Evolutionary conservation across 1,140 invertebrate species (phyloP).

Genomic region (Stegodyphus mimosarum): DNA sequence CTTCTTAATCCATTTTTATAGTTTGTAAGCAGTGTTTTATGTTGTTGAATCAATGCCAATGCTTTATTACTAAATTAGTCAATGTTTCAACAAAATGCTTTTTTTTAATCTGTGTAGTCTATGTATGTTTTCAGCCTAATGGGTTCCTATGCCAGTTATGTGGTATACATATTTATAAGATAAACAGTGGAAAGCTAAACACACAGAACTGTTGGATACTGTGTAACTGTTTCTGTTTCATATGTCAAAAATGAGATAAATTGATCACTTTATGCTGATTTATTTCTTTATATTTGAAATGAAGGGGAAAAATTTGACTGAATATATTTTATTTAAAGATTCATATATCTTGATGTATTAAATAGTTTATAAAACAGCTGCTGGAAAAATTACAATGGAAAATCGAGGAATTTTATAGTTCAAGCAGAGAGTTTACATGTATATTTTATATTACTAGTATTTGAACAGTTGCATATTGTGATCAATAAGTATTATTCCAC

Average conservation of each 20-base stretch:
- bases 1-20: slow-evolving; percentile 8
- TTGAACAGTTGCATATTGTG: neutral
- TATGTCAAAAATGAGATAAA: neutral
- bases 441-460: slow-evolving; percentile 38
- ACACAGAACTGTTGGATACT: no score
- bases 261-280: neutral
- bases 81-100: neutral
- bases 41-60: no score
- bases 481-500: neutral
- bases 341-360: neutral
- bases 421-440: slow-evolving; percentile 12
- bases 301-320: slow-evolving; percentile 8
- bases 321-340: neutral
- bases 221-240: neutral
- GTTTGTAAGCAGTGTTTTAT: neutral
- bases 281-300: neutral
- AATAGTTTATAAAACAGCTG: neutral
- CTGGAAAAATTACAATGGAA: neutral
- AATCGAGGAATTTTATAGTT: slow-evolving; percentile 4
- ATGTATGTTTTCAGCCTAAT: neutral
- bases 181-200: no score
- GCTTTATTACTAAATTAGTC: neutral
- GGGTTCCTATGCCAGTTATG: no score
- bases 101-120: neutral
- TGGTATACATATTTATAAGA: no score